A percentile compares a stretch with the other conserved stretches of the same genome.
These are phyloP conservation scores for Meloidogyne exigua DNA, from an alignment of 1,140 invertebrate species.

Conservation along the genomic window DNA sequence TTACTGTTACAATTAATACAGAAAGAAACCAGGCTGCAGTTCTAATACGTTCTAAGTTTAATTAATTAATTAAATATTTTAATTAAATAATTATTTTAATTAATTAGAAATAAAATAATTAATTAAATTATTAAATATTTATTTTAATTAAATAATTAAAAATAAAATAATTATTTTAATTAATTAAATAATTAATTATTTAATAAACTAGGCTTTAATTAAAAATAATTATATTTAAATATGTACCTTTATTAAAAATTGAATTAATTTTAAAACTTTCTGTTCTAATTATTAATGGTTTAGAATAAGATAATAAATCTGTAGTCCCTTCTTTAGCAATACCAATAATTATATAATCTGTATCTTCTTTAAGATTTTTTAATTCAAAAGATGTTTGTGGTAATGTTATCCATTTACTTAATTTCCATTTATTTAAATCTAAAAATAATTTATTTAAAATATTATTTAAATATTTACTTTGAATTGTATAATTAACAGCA, in stretches of 20 bases:
- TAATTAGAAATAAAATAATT: too few species aligned
- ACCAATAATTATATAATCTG: conserved; percentile 53
- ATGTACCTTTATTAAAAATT: conserved; percentile 56
- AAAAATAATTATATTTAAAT: too few species aligned
- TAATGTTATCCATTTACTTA: conserved; percentile 44
- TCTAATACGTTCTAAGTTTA: conserved; percentile 53
- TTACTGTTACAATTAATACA: conserved; percentile 44
- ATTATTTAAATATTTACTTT: conserved; percentile 19
- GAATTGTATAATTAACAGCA: conserved; percentile 53
- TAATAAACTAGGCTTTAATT: too few species aligned
- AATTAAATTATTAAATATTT: background rate
- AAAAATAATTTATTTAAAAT: conserved; percentile 8
- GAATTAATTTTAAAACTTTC: conserved; percentile 21
- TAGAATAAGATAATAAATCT: conserved; percentile 25
- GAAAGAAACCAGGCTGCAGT: conserved; percentile 60
- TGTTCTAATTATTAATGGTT: conserved; percentile 42
- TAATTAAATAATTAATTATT: too few species aligned
- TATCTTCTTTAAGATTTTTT: conserved; percentile 41
- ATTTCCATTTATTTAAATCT: conserved; percentile 42
- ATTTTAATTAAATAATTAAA: background rate
- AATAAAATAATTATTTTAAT: conserved; percentile 27
- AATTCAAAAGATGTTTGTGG: conserved; percentile 46
- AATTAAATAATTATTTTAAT: conserved; percentile 28
- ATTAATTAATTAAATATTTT: background rate
- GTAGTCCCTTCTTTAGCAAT: conserved; percentile 50